Evolutionary conservation across 2,113 vertebrate genomes (phyloP).

Genomic region (Conger conger): DNA sequence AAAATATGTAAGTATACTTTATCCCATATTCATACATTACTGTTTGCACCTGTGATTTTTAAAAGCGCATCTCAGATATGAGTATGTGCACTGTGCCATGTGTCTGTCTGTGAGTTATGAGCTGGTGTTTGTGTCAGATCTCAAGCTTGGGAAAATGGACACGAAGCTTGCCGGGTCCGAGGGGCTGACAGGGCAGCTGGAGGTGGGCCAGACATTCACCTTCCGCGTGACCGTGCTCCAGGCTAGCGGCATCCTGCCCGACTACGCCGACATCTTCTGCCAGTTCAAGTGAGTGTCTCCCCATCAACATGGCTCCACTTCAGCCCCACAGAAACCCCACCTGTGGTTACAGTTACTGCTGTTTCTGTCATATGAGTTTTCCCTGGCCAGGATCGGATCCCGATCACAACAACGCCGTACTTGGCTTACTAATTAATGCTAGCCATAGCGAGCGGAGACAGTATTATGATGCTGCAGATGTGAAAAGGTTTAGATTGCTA

Average conservation of each 20-base stretch:
- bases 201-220: slow-evolving; percentile 90
- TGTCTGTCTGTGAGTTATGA: not conserved
- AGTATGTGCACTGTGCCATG: not conserved
- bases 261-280: slow-evolving; percentile 96
- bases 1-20: not conserved
- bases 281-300: slow-evolving; percentile 93
- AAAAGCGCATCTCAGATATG: not conserved
- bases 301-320: slow-evolving; percentile 4
- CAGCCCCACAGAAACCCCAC: too few species aligned
- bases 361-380: too few species aligned
- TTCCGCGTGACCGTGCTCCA: slow-evolving; percentile 95
- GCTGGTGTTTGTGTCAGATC: slow-evolving; percentile 69
- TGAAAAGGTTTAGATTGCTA: not conserved
- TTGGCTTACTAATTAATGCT: too few species aligned
- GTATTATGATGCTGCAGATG: not conserved
- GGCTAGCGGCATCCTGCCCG: slow-evolving; percentile 84
- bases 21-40: not conserved
- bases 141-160: slow-evolving; percentile 82
- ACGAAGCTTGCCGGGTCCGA: slow-evolving; percentile 82
- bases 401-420: too few species aligned
- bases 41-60: not conserved
- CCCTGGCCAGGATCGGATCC: too few species aligned
- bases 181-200: slow-evolving; percentile 79
- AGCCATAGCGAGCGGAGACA: not conserved
- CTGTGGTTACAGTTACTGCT: too few species aligned